These are phyloP conservation scores for Andrena praecox DNA, from an alignment of 2,888 invertebrate species.

Conservation along the genomic window DNA sequence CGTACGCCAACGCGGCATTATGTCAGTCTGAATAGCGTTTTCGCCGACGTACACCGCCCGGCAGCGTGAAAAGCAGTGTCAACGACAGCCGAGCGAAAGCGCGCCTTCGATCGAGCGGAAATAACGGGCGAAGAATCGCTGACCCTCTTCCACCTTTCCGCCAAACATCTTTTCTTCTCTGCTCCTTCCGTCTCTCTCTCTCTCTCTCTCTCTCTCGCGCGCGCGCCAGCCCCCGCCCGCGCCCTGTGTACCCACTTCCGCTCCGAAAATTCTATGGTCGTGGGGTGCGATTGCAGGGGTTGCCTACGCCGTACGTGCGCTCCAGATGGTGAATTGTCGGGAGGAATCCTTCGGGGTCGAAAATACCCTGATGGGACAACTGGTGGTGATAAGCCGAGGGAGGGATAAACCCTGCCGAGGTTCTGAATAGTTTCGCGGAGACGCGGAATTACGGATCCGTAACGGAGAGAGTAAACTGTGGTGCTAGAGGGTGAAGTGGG, in stretches of 20 bases:
- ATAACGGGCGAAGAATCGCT: constrained; percentile 74
- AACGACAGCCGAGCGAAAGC: constrained; percentile 65
- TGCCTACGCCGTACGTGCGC: not conserved
- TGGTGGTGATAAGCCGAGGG: constrained; percentile 2
- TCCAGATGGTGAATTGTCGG: constrained; percentile 3
- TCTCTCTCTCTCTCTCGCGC: not conserved
- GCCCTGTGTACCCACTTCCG: not conserved
- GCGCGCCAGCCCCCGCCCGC: not conserved
- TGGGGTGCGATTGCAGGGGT: not conserved
- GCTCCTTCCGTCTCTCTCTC: constrained; percentile 23
- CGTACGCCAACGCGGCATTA: constrained; percentile 47
- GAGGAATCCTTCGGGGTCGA: not conserved
- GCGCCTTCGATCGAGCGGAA: constrained; percentile 67
- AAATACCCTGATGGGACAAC: constrained; percentile 35
- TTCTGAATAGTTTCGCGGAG: constrained; percentile 5
- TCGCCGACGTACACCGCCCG: constrained; percentile 38
- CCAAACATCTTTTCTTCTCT: constrained; percentile 4
- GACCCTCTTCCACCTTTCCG: constrained; percentile 23
- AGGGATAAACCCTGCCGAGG: not conserved
- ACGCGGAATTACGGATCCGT: constrained; percentile 14
- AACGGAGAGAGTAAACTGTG: not conserved
- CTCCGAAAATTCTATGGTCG: not conserved
- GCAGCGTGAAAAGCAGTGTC: constrained; percentile 64
- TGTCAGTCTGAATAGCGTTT: constrained; percentile 56
- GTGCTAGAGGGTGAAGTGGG: not conserved